Conservation (phyloP, 2,797 vertebrate genomes). For the Peromyscus nudipes region DNA sequence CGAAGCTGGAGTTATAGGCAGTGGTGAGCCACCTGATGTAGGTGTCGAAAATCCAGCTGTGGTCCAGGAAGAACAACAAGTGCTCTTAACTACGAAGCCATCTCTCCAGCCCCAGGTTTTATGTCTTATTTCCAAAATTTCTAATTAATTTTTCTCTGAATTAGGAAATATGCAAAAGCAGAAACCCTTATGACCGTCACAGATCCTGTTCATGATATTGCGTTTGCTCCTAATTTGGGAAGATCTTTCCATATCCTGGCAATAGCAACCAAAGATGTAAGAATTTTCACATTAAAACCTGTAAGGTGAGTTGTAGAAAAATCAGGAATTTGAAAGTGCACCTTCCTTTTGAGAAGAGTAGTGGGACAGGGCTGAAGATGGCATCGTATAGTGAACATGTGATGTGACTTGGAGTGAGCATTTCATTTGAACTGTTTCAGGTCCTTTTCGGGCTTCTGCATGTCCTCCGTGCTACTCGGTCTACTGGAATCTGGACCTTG, state of each 20-base stretch:
- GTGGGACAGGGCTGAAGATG: background rate
- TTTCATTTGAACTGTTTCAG: constrained; percentile 38
- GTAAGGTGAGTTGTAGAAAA: constrained; percentile 91
- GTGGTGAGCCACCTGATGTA: background rate
- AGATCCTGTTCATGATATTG: constrained; percentile 97
- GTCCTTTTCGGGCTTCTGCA: background rate
- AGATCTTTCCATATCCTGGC: constrained; percentile 98
- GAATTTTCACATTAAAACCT: constrained; percentile 98
- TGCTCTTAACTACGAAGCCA: background rate
- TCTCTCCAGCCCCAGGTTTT: background rate
- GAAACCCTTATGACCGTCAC: constrained; percentile 98
- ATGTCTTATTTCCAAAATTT: constrained; percentile 45
- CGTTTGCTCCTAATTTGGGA: constrained; percentile 98
- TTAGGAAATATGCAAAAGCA: constrained; percentile 97
- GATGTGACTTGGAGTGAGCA: background rate
- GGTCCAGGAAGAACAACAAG: too few species aligned
- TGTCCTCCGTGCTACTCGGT: background rate
- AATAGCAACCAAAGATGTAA: constrained; percentile 98
- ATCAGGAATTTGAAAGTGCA: background rate
- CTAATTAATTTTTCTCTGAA: constrained; percentile 56
- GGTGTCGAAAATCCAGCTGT: background rate
- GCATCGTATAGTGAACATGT: background rate
- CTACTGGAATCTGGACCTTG: background rate
- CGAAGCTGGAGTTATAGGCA: background rate
- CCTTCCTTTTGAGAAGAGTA: background rate